Base-by-base conservation (phyloP, 2,888 invertebrate species). In the Hydropsyche betteni region DNA sequence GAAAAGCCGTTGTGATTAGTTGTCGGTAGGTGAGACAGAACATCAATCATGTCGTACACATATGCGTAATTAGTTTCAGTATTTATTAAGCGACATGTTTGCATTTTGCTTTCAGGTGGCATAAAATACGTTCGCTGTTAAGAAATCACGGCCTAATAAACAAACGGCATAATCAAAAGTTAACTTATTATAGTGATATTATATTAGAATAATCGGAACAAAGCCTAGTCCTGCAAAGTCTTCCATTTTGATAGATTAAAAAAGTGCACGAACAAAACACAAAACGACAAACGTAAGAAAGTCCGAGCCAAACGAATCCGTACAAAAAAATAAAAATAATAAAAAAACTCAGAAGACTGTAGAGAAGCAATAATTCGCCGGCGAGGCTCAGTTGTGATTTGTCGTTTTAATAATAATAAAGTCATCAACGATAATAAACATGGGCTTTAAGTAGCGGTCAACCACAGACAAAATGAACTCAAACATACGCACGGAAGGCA, bases 171-270 rank as follows among this genome's bases (percentile, higher is more conserved):
- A 74, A 76, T 76, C 76, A 76, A 44, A 44, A 51, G 74, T 52
- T 64, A 64, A 69, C 71, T 53, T 33, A 71, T 69, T 70, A n/a
- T 52, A 70, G 51, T 70, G 14, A 70, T 70, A 53, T 70, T 70
- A 44, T 44, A 44, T 52, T 64, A 77, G 53, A 51, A 53, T 74
- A 75, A 61, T 73, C 58, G 70, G 52, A 53, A 72, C 50, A 75
- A 75, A 75, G 71, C 74, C 75, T 78, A 77, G 78, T 78, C 76
- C 78, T 73, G 78, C 68, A 50, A 77, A 77, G 79, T 79, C 79
- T 79, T 79, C 79, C 79, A 79, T 79, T 77, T 76, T 79, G 70
- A 55, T 79, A 79, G 76, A 74, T 75, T 77, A 70, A 77, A 76
- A 70, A 61, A 73, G 24, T 24, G 24, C 24, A 24, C 24, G 55